Conservation (phyloP, 64 coral and sea anemone genomes). For the Porites lutea region DNA sequence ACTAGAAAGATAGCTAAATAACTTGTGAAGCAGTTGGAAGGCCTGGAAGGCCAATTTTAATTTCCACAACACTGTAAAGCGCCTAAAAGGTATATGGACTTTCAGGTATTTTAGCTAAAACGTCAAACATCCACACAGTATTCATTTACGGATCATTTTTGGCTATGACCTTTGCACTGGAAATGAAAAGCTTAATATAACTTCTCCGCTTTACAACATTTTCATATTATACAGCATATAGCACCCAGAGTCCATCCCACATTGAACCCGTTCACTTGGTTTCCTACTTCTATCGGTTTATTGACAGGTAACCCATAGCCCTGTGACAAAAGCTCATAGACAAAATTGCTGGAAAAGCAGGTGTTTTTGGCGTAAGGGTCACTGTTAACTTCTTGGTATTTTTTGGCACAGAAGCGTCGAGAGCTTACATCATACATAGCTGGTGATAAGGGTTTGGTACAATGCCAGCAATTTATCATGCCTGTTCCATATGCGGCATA, state of each 20-base stretch:
- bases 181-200: neutral
- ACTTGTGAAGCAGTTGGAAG: no score
- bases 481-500: neutral
- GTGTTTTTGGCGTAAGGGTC: slow-evolving; percentile 7
- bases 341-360: slow-evolving; percentile 39
- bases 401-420: slow-evolving; percentile 24
- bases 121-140: no score
- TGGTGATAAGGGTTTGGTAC: neutral
- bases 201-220: neutral
- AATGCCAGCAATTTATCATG: neutral
- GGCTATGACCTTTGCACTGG: no score
- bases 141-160: no score
- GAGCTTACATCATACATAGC: neutral
- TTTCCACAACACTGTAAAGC: no score
- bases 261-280: slow-evolving; percentile 13
- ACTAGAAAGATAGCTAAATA: no score
- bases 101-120: no score
- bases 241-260: slow-evolving; percentile 49
- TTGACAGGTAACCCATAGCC: slow-evolving; percentile 30
- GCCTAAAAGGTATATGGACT: no score
- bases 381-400: neutral
- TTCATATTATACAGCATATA: slow-evolving; percentile 23
- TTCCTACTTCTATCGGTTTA: neutral
- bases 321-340: slow-evolving; percentile 52
- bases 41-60: no score